A percentile compares a stretch with the other conserved stretches of the same genome.
Evolutionary conservation across 2,113 vertebrate genomes (phyloP).

Genomic region (Rhinopithecus roxellana): DNA sequence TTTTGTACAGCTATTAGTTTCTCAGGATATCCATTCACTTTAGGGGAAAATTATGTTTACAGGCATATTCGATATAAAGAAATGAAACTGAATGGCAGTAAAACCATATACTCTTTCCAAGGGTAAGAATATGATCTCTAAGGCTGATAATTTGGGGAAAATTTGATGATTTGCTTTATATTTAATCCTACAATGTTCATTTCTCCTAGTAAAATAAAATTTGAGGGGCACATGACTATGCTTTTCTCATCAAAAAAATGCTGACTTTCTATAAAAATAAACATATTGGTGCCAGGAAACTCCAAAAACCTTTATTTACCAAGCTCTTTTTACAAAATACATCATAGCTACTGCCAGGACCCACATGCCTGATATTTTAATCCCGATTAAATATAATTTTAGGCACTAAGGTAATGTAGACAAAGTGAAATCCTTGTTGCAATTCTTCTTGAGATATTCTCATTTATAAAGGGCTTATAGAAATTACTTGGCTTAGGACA

Average conservation of each 20-base stretch:
- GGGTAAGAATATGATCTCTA: background rate
- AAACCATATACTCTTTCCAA: background rate
- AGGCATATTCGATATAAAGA: background rate
- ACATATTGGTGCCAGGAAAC: background rate
- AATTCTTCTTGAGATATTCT: background rate
- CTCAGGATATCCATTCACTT: background rate
- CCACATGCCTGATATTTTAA: constrained; percentile 3
- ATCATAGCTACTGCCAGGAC: background rate
- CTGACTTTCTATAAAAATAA: background rate
- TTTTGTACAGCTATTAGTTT: constrained; percentile 10
- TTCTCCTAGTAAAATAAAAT: constrained; percentile 20
- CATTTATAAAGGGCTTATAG: background rate
- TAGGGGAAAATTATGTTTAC: background rate
- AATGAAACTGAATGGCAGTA: background rate
- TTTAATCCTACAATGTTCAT: constrained; percentile 1
- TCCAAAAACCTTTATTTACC: constrained; percentile 5
- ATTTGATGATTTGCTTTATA: background rate
- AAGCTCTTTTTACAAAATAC: background rate
- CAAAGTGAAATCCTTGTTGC: background rate
- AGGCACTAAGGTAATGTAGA: constrained; percentile 20
- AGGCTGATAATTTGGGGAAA: background rate
- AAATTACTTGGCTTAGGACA: background rate
- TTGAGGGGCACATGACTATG: background rate
- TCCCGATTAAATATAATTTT: constrained; percentile 44
- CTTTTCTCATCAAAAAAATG: background rate